Conservation (phyloP, 1,140 invertebrate species). For the Luehdorfia chinensis region DNA sequence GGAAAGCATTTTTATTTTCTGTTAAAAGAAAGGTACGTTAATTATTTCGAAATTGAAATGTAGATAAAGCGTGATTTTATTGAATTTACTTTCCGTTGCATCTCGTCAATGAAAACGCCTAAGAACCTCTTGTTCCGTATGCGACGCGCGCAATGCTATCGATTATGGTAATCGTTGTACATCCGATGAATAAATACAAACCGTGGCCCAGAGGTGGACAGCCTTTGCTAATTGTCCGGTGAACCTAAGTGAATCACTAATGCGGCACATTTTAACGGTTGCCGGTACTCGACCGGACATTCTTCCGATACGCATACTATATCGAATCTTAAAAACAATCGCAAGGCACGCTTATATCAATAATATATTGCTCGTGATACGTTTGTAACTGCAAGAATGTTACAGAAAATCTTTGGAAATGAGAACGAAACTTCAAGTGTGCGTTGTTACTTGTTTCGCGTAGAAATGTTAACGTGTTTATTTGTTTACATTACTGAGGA, state of each 20-base stretch:
- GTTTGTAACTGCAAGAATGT: too few relatives aligned
- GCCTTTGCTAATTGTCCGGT: conserved; percentile 74
- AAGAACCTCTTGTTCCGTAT: conserved; percentile 53
- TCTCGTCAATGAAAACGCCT: conserved; percentile 55
- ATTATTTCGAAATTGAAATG: too few relatives aligned
- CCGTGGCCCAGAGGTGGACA: conserved; percentile 67
- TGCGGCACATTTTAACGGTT: conserved; percentile 54
- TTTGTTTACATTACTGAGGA: background rate
- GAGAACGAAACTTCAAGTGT: too few relatives aligned
- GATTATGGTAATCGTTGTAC: conserved; percentile 72
- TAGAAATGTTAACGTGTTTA: background rate
- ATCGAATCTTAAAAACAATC: too few relatives aligned
- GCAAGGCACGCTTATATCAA: too few relatives aligned
- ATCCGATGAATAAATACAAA: conserved; percentile 73
- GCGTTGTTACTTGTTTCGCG: too few relatives aligned
- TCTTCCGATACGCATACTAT: conserved; percentile 51
- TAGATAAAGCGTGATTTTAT: too few relatives aligned
- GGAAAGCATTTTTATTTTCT: too few relatives aligned
- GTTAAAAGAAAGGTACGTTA: too few relatives aligned
- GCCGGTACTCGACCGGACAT: conserved; percentile 34
- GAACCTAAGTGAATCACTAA: conserved; percentile 68
- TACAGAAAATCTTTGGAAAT: too few relatives aligned
- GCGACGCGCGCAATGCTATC: conserved; percentile 61
- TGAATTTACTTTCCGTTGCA: conserved; percentile 26
- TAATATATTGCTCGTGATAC: too few relatives aligned